Evolutionary conservation across 2,797 vertebrate species (phyloP), one percentile per base, ranked within the genome.

Genomic region (Coccyzus lansbergi): DNA sequence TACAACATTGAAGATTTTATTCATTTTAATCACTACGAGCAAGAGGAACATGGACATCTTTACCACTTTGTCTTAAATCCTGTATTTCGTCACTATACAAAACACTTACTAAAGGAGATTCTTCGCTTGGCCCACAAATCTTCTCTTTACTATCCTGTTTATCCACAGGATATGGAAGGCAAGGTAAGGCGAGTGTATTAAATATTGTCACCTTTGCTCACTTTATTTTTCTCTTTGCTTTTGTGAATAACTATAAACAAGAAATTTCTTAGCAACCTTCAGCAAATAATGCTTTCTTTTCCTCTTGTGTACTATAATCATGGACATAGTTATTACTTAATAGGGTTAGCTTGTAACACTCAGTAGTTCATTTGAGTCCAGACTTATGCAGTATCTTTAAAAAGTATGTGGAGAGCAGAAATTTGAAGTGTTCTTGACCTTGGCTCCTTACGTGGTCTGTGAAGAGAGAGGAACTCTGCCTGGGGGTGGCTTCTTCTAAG

Each of bases 1-100:
- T 99, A 98, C 97, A 98, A 98, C 96, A 97, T 99, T 7, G 99
- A 99, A 96, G 98, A 98, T 94, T 99, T 99, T 95, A 98, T 99
- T 96, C 97, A 98, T 91, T 99, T 98, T 95, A 98, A 96, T 93
- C 95, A 98, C 49, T 97, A 99, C 91, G 90, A 97, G 94, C 93
- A 80, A 7, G 98, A 99, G 67, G 99, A 99, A 67, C 99, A 99
- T 17, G 99, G 98, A 10, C 98, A 96, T 76, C 90, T 99, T 9
- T 96, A 97, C 83, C 99, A 99, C 95, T 98, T 99, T 55, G 95
- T 97, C 78, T 95, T 99, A 81, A 98, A 97, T 77, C 98, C 98
- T 21, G 82, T 95, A 89, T 98, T 98, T 97, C 98, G 95, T 68
- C 98, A 97, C 94, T 98, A 98, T 87, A 91, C 97, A 85, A 98